phyloP scores from a whole-genome alignment of 2,888 invertebrate genomes.

The Caenorhabditis sulstoni region DNA sequence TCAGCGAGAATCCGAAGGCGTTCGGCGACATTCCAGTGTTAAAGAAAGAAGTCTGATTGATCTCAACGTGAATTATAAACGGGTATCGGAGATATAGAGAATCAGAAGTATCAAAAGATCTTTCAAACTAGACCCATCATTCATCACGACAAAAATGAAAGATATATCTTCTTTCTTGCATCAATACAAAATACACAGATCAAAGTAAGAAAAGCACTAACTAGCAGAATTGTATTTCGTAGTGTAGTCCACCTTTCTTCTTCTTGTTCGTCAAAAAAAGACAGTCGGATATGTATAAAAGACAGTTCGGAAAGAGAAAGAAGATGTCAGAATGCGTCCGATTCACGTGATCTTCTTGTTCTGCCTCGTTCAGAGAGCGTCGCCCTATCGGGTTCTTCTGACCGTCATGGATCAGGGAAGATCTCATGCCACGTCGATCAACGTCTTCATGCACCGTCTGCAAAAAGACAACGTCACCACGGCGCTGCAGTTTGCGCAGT shows the following conservation, averaged over 20 bases:
- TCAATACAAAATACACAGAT: conserved; percentile 3
- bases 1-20: conserved; percentile 8
- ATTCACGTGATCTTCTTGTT: conserved; percentile 9
- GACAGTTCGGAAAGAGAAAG: background rate
- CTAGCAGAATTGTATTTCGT: conserved; percentile 23
- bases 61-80: background rate
- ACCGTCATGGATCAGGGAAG: conserved; percentile 54
- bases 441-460: conserved; percentile 45
- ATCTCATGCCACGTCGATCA: conserved; percentile 46
- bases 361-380: background rate
- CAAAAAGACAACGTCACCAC: conserved; percentile 51
- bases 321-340: background rate
- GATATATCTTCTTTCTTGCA: background rate
- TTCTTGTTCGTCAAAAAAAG: too few relatives aligned
- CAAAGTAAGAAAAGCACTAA: background rate
- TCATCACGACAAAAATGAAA: background rate
- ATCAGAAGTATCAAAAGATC: conserved; percentile 18
- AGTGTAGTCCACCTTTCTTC: conserved; percentile 27
- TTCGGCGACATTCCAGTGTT: conserved; percentile 31
- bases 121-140: background rate
- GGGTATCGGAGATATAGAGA: too few relatives aligned
- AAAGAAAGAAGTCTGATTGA: conserved; percentile 1
- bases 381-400: conserved; percentile 17
- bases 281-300: conserved; percentile 8
- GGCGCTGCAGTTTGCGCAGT: conserved; percentile 31